These are phyloP conservation scores for Sturnus vulgaris DNA, from an alignment of 2,113 vertebrate species.

Conservation along the genomic window DNA sequence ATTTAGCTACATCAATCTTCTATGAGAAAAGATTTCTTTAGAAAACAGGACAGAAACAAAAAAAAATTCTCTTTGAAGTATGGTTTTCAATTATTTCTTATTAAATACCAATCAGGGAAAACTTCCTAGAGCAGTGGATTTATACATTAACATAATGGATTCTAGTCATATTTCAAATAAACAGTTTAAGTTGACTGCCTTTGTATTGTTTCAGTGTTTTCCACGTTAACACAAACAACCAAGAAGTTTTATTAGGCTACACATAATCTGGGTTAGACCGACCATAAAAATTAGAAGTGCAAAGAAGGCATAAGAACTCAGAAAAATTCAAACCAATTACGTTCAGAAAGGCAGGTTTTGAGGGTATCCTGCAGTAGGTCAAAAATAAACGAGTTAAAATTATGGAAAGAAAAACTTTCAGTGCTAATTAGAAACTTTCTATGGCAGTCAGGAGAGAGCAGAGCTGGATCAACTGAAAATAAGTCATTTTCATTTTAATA, in stretches of 20 bases:
- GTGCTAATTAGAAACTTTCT: background rate
- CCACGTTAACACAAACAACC: background rate
- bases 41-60: background rate
- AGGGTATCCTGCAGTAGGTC: background rate
- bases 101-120: background rate
- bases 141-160: background rate
- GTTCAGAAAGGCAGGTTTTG: background rate
- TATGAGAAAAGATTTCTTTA: background rate
- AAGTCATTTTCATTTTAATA: background rate
- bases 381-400: background rate
- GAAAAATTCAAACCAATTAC: background rate
- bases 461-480: background rate
- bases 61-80: background rate
- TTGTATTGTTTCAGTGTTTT: background rate
- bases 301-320: background rate
- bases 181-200: background rate
- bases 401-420: background rate
- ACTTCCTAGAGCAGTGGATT: background rate
- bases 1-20: background rate
- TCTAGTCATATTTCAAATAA: background rate
- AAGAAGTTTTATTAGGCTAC: background rate
- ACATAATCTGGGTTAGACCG: background rate
- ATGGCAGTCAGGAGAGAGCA: background rate
- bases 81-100: background rate
- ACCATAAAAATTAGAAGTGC: background rate